Conservation (phyloP, 2,888 invertebrate species). For the Drosophila algonquin region DNA sequence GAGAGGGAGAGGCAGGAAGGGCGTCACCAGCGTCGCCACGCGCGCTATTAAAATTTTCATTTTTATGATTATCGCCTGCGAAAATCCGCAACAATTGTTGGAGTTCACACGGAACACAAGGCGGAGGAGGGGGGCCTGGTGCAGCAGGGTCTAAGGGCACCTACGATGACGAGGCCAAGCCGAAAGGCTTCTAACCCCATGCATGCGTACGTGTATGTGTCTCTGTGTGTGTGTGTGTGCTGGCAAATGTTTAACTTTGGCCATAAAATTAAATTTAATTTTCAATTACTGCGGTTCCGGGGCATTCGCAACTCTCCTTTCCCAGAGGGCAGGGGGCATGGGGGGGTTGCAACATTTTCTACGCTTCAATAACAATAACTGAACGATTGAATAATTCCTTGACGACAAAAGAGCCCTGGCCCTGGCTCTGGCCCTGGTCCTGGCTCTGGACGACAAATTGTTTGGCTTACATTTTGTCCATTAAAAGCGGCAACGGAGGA, state of each 20-base stretch:
- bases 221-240: slow-evolving; percentile 12
- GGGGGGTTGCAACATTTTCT: background rate
- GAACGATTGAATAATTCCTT: slow-evolving; percentile 43
- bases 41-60: slow-evolving; percentile 69
- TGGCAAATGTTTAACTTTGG: slow-evolving; percentile 68
- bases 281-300: slow-evolving; percentile 66
- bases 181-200: slow-evolving; percentile 20
- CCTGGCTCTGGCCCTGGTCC: background rate
- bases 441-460: slow-evolving; percentile 49
- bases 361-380: slow-evolving; percentile 18
- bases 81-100: slow-evolving; percentile 73
- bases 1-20: slow-evolving; percentile 6
- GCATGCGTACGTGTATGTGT: slow-evolving; percentile 8
- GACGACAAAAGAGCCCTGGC: background rate
- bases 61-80: slow-evolving; percentile 74
- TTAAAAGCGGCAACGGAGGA: slow-evolving; percentile 43
- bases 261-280: slow-evolving; percentile 77
- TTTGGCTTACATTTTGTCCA: slow-evolving; percentile 48
- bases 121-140: too few relatives aligned
- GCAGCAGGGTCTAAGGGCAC: slow-evolving; percentile 13
- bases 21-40: slow-evolving; percentile 35
- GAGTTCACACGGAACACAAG: slow-evolving; percentile 42
- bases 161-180: slow-evolving; percentile 27
- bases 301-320: slow-evolving; percentile 33
- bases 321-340: background rate